Base-by-base conservation (phyloP, 1,140 invertebrate species). In the Drosophila pseudoobscura region DNA sequence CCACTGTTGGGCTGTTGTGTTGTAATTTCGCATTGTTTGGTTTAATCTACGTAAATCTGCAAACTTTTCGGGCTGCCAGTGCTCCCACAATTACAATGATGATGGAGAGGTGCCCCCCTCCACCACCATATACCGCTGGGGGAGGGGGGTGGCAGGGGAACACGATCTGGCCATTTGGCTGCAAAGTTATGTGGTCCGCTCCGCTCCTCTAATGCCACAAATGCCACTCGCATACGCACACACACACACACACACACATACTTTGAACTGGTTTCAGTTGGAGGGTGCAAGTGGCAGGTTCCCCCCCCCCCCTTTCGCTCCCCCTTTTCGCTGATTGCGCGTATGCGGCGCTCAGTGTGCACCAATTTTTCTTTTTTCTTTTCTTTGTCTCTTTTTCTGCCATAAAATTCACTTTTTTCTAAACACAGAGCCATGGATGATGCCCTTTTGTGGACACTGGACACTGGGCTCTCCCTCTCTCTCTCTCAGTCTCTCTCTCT, bases 1-100 rank as follows among this genome's bases (percentile, higher is more conserved):
- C 2, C 8, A 8, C 8, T 52, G 22, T 41, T 29, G 44, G 1
- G 35, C 49, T 52, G 58, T 53, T 69, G 78, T 79, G 78, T 79
- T 88, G 83, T 83, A 89, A 89, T 83, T 88, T 88, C 75, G 75
- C 84, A 88, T 88, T 88, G 83, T 88, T 88, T 89, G 84, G 79
- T 79, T 56, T 87, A 89, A 88, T 88, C 83, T 88, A 79, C 64
- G 68, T 77, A 79, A 88, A 88, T 88, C 83, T 88, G 56, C 35
- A 39, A 39, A 17, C 79, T 83, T 87, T 87, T 71, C 57, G 75
- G 84, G 60, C 13, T 35, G 31, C 35, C 2, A 39, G 53, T 54
- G 84, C 83, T 88, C 83, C 84, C 83, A 88, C 83, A 88, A 88
- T 88, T 88, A 88, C 75, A 60, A 57, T 8, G 44, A 44, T 35